These are phyloP conservation scores for Chlorocebus sabaeus DNA, from an alignment of 2,113 vertebrate genomes.

Conservation along the genomic window DNA sequence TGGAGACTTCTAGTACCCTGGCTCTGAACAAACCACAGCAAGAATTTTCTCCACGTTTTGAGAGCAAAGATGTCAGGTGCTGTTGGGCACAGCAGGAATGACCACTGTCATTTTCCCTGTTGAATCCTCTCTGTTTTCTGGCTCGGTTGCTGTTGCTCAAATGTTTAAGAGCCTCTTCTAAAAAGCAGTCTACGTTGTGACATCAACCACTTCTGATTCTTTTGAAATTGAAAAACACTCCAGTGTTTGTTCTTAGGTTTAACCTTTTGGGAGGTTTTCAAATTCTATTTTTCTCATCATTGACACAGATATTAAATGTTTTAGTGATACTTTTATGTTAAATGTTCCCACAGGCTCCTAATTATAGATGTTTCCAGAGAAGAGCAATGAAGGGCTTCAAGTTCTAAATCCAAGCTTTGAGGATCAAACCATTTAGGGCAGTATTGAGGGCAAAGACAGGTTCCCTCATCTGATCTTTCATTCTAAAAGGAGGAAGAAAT, in stretches of 20 bases:
- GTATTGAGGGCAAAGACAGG: not conserved
- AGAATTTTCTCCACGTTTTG: not conserved
- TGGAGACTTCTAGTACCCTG: not conserved
- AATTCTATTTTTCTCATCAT: conserved; percentile 2
- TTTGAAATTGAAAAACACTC: not conserved
- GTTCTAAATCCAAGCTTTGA: not conserved
- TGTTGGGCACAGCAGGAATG: rapidly evolving
- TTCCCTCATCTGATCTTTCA: not conserved
- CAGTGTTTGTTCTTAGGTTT: not conserved
- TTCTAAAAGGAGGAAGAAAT: not conserved
- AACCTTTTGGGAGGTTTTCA: not conserved
- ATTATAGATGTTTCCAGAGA: not conserved
- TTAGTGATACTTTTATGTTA: not conserved
- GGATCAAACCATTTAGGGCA: not conserved
- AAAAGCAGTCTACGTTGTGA: rapidly evolving
- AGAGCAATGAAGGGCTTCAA: not conserved
- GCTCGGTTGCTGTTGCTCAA: rapidly evolving
- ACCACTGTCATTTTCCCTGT: rapidly evolving
- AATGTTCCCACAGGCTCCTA: not conserved
- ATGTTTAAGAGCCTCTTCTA: not conserved
- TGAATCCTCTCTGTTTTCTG: not conserved
- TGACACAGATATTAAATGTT: not conserved
- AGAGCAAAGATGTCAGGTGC: not conserved
- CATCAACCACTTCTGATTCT: not conserved
- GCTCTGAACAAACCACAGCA: not conserved